phyloP scores from a whole-genome alignment of 35 echinoderm and acorn worm species.

The Strongylocentrotus purpuratus region DNA sequence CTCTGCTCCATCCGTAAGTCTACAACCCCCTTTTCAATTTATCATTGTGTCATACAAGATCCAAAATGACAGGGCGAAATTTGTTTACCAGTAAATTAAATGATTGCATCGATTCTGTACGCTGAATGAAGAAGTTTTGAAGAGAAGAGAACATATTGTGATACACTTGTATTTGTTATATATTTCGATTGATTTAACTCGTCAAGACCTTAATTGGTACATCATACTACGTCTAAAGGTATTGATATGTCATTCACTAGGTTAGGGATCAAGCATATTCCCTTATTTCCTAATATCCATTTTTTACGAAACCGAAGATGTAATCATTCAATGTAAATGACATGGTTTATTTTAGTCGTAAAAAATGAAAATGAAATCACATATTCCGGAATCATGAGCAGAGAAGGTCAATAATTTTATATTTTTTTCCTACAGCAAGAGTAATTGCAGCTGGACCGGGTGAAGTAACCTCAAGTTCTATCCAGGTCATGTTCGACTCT shows the following conservation, averaged over 20 bases:
- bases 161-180: background rate
- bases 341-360: background rate
- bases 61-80: too few species aligned
- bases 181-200: background rate
- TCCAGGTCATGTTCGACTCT: background rate
- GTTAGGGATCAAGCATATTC: too few species aligned
- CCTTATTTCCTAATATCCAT: too few species aligned
- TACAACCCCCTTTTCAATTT: background rate
- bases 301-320: background rate
- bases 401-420: background rate
- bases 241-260: too few species aligned
- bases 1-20: constrained; percentile 33
- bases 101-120: too few species aligned
- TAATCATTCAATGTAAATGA: background rate
- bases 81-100: too few species aligned
- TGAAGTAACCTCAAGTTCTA: background rate
- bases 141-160: too few species aligned
- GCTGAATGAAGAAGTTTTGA: too few species aligned
- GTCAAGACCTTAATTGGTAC: background rate
- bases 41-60: background rate
- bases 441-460: background rate
- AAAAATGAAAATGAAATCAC: too few species aligned
- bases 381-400: too few species aligned
- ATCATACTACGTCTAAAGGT: too few species aligned
- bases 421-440: background rate